A percentile compares a stretch with the other conserved stretches of the same genome.
Conservation (phyloP, 2,888 invertebrate genomes). For the Acleris literana region DNA sequence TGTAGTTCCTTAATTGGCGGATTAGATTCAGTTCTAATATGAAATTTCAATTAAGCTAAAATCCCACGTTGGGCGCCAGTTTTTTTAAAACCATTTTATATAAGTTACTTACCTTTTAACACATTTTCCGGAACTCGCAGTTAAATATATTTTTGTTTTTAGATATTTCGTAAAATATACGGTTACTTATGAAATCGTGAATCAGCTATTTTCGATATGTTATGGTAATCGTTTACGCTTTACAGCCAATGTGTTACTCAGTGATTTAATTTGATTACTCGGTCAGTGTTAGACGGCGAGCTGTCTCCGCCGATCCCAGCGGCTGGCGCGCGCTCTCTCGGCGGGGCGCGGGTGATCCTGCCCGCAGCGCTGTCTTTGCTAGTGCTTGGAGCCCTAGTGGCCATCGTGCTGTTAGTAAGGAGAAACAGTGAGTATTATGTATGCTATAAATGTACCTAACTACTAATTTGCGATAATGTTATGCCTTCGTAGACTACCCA, state of each 20-base stretch:
- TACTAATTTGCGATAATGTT: not conserved
- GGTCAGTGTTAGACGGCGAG: conserved; percentile 83
- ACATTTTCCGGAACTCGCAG: too few relatives aligned
- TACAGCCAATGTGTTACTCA: too few relatives aligned
- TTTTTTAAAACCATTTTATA: not conserved
- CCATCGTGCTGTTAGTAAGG: conserved; percentile 87
- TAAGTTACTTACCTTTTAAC: conserved; percentile 5
- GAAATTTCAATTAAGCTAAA: not conserved
- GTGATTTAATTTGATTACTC: too few relatives aligned
- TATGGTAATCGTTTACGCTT: too few relatives aligned
- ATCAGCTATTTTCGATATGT: too few relatives aligned
- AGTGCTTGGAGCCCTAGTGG: conserved; percentile 86
- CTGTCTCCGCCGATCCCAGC: conserved; percentile 87
- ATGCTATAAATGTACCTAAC: not conserved
- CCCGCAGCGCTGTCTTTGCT: conserved; percentile 87
- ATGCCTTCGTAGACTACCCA: not conserved
- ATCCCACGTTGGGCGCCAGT: conserved; percentile 22
- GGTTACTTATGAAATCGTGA: too few relatives aligned
- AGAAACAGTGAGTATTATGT: conserved; percentile 85
- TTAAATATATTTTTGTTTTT: too few relatives aligned
- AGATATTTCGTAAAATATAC: too few relatives aligned
- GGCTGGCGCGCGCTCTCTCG: conserved; percentile 86
- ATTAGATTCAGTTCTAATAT: too few relatives aligned
- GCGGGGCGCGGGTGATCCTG: conserved; percentile 85
- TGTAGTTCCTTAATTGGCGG: not conserved